These are phyloP conservation scores for Labeo rohita DNA, from an alignment of 2,113 vertebrate genomes.

Conservation along the genomic window DNA sequence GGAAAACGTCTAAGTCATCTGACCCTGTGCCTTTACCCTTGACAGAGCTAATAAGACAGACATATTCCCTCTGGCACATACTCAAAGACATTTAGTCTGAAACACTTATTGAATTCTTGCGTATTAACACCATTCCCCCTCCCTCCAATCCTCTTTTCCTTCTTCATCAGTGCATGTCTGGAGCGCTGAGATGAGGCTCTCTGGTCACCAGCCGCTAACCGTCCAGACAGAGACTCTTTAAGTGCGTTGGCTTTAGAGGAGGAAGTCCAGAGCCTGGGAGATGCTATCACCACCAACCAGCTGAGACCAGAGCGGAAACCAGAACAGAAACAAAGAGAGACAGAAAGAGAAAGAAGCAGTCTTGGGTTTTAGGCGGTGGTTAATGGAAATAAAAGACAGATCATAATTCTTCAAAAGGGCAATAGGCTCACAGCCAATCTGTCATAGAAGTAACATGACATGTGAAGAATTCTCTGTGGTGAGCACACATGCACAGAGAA, in stretches of 20 bases:
- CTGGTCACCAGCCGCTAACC: constrained; percentile 71
- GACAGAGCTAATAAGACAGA: not conserved
- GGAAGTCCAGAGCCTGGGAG: constrained; percentile 78
- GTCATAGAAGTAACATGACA: constrained; percentile 34
- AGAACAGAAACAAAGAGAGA: constrained; percentile 44
- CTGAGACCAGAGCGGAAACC: constrained; percentile 74
- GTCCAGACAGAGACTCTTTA: constrained; percentile 68
- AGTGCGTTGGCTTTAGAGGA: constrained; percentile 71
- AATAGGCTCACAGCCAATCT: constrained; percentile 42
- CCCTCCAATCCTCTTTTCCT: not conserved
- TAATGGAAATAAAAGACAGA: constrained; percentile 36
- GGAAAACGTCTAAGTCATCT: constrained; percentile 13
- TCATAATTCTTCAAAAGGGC: constrained; percentile 34
- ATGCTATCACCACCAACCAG: constrained; percentile 80
- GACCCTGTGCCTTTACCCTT: not conserved
- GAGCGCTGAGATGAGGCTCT: constrained; percentile 63
- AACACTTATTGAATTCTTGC: not conserved
- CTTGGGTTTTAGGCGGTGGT: not conserved
- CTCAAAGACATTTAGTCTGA: not conserved
- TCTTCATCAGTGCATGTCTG: constrained; percentile 38
- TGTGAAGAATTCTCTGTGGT: constrained; percentile 34
- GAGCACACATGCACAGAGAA: constrained; percentile 7
- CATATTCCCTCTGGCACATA: not conserved
- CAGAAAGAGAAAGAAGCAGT: constrained; percentile 38
- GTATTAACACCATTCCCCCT: not conserved